Conservation (phyloP, 2,888 invertebrate genomes). For the Drosophila longiperda region DNA sequence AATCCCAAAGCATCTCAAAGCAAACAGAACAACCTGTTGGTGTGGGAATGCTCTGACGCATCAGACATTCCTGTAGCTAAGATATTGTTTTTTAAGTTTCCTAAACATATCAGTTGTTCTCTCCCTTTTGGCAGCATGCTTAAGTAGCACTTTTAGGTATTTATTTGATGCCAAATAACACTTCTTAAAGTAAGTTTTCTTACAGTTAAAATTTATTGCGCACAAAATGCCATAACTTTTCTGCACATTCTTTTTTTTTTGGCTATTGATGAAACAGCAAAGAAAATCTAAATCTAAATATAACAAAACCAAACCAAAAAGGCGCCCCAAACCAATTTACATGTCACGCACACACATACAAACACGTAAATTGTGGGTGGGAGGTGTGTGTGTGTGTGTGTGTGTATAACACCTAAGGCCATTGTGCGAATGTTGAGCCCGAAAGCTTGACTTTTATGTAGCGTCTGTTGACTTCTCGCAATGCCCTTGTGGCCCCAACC, state of each 20-base stretch:
- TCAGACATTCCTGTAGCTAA: not conserved
- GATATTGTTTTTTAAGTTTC: constrained; percentile 9
- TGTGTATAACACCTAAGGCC: constrained; percentile 53
- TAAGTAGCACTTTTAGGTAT: not conserved
- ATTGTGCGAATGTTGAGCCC: constrained; percentile 33
- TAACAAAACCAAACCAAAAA: constrained; percentile 25
- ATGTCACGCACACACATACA: constrained; percentile 55
- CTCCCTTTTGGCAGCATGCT: not conserved
- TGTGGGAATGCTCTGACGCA: constrained; percentile 24
- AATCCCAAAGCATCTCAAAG: constrained; percentile 13
- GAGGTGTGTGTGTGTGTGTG: constrained; percentile 29
- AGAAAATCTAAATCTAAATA: constrained; percentile 14
- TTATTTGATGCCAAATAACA: constrained; percentile 15
- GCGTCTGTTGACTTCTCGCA: constrained; percentile 74
- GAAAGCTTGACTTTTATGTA: constrained; percentile 59
- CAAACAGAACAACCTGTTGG: constrained; percentile 52
- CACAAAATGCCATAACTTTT: constrained; percentile 45
- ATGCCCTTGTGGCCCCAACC: constrained; percentile 36
- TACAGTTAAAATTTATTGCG: constrained; percentile 36
- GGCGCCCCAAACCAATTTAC: constrained; percentile 68
- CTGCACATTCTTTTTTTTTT: constrained; percentile 7
- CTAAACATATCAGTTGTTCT: not conserved
- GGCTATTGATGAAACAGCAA: constrained; percentile 41
- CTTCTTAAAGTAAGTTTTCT: constrained; percentile 20
- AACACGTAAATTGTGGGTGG: constrained; percentile 38